A percentile compares a stretch with the other conserved stretches of the same genome.
Conservation (phyloP, 2,888 invertebrate species). For the Pollenia labialis region DNA sequence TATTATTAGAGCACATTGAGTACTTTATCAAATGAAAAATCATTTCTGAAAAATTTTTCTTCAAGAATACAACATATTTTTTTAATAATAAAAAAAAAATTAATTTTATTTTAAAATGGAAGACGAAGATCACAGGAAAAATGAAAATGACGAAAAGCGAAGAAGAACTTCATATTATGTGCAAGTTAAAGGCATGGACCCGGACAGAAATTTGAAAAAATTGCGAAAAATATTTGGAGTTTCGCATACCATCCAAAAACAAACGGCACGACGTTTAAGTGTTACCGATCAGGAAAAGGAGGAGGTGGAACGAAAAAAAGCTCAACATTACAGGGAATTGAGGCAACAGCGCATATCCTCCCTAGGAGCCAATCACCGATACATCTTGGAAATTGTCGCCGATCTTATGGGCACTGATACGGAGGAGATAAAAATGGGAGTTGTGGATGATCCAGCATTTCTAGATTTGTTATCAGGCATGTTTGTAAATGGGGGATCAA, state of each 20-base stretch:
- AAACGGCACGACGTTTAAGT: slow-evolving; percentile 78
- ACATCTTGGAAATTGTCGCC: slow-evolving; percentile 88
- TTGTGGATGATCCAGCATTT: slow-evolving; percentile 88
- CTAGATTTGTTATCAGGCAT: slow-evolving; percentile 87
- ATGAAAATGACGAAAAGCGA: neutral
- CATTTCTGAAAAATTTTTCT: slow-evolving; percentile 9
- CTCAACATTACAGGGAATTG: slow-evolving; percentile 77
- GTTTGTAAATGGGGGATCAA: slow-evolving; percentile 86
- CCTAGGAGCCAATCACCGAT: slow-evolving; percentile 85
- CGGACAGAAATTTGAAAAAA: slow-evolving; percentile 78
- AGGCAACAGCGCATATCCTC: slow-evolving; percentile 79
- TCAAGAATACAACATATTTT: slow-evolving; percentile 2
- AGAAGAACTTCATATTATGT: slow-evolving; percentile 45
- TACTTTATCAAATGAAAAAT: slow-evolving; percentile 14
- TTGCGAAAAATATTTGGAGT: slow-evolving; percentile 80
- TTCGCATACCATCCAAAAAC: slow-evolving; percentile 79
- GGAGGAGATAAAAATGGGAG: slow-evolving; percentile 88
- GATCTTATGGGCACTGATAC: slow-evolving; percentile 88
- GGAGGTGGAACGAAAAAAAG: slow-evolving; percentile 77
- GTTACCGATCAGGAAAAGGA: slow-evolving; percentile 79
- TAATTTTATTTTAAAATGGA: neutral
- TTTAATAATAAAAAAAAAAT: slow-evolving; percentile 5
- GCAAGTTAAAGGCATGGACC: slow-evolving; percentile 75
- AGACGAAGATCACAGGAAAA: neutral
- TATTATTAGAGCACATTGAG: slow-evolving; percentile 9